A percentile compares a stretch with the other conserved stretches of the same genome.
Evolutionary conservation across 2,888 invertebrate species (phyloP).

Genomic region (Salpingus planirostris): DNA sequence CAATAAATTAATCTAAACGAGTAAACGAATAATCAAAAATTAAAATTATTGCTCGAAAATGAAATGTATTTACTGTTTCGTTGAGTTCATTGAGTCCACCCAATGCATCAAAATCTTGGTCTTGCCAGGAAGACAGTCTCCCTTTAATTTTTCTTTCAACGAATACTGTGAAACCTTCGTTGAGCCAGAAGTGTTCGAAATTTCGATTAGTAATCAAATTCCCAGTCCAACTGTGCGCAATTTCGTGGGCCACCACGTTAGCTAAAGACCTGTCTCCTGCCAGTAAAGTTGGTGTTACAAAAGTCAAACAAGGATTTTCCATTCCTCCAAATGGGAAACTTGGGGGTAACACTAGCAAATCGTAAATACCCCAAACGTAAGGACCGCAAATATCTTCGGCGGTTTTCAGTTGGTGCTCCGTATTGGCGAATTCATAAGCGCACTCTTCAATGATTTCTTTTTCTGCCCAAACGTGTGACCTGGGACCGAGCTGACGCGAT

Average conservation of each 20-base stretch:
- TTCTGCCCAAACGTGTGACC: conserved; percentile 86
- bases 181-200: conserved; percentile 95
- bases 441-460: conserved; percentile 71
- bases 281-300: conserved; percentile 87
- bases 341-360: conserved; percentile 82
- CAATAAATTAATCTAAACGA: conserved; percentile 50
- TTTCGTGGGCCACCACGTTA: conserved; percentile 89
- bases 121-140: conserved; percentile 54
- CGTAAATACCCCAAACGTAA: conserved; percentile 88
- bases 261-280: conserved; percentile 88
- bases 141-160: conserved; percentile 80
- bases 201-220: conserved; percentile 89
- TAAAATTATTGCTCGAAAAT: no score
- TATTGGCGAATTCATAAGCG: conserved; percentile 83
- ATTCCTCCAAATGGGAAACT: conserved; percentile 94
- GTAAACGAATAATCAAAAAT: no score
- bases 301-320: conserved; percentile 96
- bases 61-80: no score
- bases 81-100: conserved; percentile 66
- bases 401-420: conserved; percentile 69
- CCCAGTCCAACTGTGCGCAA: conserved; percentile 92
- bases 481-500: conserved; percentile 64
- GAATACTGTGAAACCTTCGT: conserved; percentile 92
- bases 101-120: conserved; percentile 72
- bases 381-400: conserved; percentile 81